phyloP scores from a whole-genome alignment of 2,797 vertebrate species.

The Phrynocephalus vlangalii region DNA sequence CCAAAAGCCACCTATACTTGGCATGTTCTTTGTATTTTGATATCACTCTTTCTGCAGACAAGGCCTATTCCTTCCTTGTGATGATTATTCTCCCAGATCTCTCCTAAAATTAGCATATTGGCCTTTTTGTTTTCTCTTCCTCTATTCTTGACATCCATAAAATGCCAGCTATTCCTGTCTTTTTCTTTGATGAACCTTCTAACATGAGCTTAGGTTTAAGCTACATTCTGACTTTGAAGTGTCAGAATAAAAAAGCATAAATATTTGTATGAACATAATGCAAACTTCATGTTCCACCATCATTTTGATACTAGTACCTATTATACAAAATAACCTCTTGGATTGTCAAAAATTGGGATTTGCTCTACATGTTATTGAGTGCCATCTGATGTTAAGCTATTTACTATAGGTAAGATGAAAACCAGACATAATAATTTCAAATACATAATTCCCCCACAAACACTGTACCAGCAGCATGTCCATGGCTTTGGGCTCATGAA shows the following conservation, averaged over 20 bases:
- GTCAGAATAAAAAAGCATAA: slow-evolving; percentile 10
- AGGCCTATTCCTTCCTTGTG: neutral
- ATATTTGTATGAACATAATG: slow-evolving; percentile 11
- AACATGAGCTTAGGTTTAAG: slow-evolving; percentile 10
- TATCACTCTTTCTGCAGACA: neutral
- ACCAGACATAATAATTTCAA: neutral
- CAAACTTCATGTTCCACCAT: neutral
- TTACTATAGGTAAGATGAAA: neutral
- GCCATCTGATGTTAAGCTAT: slow-evolving; percentile 26
- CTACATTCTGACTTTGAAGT: neutral
- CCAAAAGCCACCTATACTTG: neutral
- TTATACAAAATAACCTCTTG: slow-evolving; percentile 5
- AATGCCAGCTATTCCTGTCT: slow-evolving; percentile 11
- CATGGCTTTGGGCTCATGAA: neutral
- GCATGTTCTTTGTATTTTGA: neutral
- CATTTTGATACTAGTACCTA: neutral
- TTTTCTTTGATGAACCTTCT: neutral
- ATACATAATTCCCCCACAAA: slow-evolving; percentile 6
- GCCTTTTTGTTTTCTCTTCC: slow-evolving; percentile 4
- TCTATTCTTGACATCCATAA: slow-evolving; percentile 11
- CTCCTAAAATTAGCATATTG: neutral
- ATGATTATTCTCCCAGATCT: neutral
- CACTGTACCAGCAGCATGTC: neutral
- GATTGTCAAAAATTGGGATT: neutral
- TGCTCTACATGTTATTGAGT: slow-evolving; percentile 27